Conservation (phyloP, 1,140 invertebrate genomes). For the Tigriopus japonicus region DNA sequence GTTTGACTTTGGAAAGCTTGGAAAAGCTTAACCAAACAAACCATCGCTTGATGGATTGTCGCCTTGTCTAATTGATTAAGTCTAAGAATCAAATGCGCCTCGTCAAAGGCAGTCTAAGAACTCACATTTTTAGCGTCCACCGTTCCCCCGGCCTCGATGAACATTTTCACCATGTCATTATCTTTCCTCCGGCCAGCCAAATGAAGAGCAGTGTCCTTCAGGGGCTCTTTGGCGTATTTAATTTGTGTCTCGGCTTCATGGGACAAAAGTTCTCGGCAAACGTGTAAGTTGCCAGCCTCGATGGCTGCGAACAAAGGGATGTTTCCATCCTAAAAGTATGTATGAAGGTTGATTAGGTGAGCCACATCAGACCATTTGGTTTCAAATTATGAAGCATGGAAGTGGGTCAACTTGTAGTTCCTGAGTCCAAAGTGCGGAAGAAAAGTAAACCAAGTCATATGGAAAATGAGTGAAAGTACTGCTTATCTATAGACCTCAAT, state of each 20-base stretch:
- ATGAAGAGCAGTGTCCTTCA: slow-evolving; percentile 64
- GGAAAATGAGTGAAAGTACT: too few relatives aligned
- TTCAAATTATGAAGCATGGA: too few relatives aligned
- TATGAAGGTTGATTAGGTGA: not conserved
- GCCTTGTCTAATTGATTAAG: too few relatives aligned
- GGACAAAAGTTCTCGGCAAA: slow-evolving; percentile 69
- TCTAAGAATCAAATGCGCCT: too few relatives aligned
- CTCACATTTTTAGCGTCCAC: slow-evolving; percentile 73
- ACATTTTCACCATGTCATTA: slow-evolving; percentile 70
- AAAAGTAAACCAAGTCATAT: too few relatives aligned
- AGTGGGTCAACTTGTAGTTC: too few relatives aligned
- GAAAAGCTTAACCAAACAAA: too few relatives aligned
- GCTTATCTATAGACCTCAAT: too few relatives aligned
- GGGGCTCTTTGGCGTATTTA: slow-evolving; percentile 39
- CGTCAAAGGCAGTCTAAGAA: slow-evolving; percentile 14
- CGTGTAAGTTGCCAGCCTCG: slow-evolving; percentile 76
- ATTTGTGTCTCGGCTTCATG: slow-evolving; percentile 47
- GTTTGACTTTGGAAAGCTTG: not conserved
- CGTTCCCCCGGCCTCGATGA: slow-evolving; percentile 74
- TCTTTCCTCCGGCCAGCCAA: slow-evolving; percentile 63
- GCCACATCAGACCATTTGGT: too few relatives aligned
- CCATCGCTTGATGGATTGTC: too few relatives aligned
- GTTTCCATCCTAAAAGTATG: slow-evolving; percentile 53
- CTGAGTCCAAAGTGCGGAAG: too few relatives aligned
- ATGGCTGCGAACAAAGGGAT: slow-evolving; percentile 80